Evolutionary conservation across 1,140 invertebrate genomes (phyloP).

Genomic region (Ditylenchus dipsaci): DNA sequence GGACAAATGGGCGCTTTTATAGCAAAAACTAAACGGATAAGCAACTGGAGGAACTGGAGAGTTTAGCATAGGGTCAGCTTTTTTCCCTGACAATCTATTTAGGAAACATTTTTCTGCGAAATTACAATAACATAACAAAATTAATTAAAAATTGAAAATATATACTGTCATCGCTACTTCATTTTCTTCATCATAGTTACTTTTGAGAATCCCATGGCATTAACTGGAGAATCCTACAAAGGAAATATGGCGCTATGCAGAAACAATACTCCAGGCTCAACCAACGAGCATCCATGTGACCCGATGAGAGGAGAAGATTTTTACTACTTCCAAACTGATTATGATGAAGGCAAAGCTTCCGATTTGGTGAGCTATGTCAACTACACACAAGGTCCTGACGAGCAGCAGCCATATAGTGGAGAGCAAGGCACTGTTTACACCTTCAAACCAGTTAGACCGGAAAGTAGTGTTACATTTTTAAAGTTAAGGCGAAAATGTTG

Average conservation of each 20-base stretch:
- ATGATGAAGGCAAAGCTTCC: conserved; percentile 27
- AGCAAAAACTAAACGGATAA: conserved; percentile 7
- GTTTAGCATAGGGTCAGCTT: conserved; percentile 18
- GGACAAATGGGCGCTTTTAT: conserved; percentile 23
- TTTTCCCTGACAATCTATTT: neutral
- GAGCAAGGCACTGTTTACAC: conserved; percentile 19
- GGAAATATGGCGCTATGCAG: conserved; percentile 37
- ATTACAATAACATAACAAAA: too few species aligned
- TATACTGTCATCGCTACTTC: too few species aligned
- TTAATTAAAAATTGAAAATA: too few species aligned
- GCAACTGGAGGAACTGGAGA: conserved; percentile 42
- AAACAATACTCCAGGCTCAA: conserved; percentile 6
- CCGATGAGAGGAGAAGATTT: conserved; percentile 42
- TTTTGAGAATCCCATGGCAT: conserved; percentile 20
- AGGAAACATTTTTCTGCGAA: too few species aligned
- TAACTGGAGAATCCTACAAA: conserved; percentile 26
- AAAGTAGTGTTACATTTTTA: conserved; percentile 29
- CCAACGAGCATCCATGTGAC: conserved; percentile 34
- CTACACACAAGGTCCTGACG: conserved; percentile 1
- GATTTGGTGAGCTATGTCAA: conserved; percentile 17
- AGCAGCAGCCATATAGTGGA: neutral
- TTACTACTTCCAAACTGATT: conserved; percentile 35
- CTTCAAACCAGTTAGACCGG: conserved; percentile 31
- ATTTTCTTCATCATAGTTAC: conserved; percentile 6
- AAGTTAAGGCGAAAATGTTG: neutral